Conservation (phyloP, 2,113 vertebrate genomes). For the Setophaga coronata region DNA sequence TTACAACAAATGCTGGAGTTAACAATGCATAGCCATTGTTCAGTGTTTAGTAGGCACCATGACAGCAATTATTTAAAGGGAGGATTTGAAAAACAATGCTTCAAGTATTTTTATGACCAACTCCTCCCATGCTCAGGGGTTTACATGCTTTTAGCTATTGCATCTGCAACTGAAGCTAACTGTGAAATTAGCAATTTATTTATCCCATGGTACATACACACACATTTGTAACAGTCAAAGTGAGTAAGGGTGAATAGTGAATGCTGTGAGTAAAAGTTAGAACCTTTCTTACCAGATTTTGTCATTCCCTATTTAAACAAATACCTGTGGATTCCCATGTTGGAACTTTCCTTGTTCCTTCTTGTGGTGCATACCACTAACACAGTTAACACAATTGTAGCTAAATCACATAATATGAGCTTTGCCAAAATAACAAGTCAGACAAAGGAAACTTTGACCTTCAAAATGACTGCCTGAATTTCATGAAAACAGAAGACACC, state of each 20-base stretch:
- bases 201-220: background rate
- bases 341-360: background rate
- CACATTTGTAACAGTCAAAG: background rate
- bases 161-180: constrained; percentile 28
- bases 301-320: background rate
- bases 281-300: background rate
- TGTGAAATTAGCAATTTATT: constrained; percentile 49
- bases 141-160: constrained; percentile 28
- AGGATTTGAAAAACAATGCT: constrained; percentile 34
- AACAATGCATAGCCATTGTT: background rate
- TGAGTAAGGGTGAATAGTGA: background rate
- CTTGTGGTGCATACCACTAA: background rate
- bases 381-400: background rate
- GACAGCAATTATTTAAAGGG: constrained; percentile 25
- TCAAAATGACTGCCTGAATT: background rate
- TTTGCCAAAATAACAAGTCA: background rate
- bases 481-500: background rate
- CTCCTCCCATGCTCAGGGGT: constrained; percentile 44
- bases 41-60: background rate
- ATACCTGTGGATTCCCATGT: background rate
- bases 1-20: background rate
- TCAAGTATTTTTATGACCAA: constrained; percentile 1
- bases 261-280: background rate
- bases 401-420: background rate
- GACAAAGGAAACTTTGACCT: background rate